Evolutionary conservation across 2,113 vertebrate genomes (phyloP), one percentile per base, ranked within the genome.

Genomic region (Oncorhynchus masou): DNA sequence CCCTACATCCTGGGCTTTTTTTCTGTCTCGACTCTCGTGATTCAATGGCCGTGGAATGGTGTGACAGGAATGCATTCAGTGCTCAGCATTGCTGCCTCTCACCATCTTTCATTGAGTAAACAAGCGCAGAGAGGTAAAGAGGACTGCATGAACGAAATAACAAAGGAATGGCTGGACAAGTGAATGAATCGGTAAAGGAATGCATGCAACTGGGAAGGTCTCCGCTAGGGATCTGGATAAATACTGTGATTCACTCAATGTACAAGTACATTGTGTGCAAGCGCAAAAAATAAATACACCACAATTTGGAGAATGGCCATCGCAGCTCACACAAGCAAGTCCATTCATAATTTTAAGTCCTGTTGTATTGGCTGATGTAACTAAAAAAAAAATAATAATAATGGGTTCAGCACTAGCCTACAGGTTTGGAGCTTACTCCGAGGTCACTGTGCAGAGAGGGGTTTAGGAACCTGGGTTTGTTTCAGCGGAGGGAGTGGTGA

Each of bases 1-100:
- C 39, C 39, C 8, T 9, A 39, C 75, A 84, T 83, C 34, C 73
- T 80, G 73, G 66, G 71, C 68, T 77, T 78, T 59, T 78, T 67
- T 70, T 31, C 70, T 85, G 77, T 84, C 83, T 86, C 74, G 82
- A 62, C 74, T 82, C 34, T 54, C 66, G 78, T 77, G 77, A 83
- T 84, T 87, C 78, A 89, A 88, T 84, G 84, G 83, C 69, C 70
- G 57, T 79, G 83, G 76, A 84, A 78, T 81, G 78, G 81, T 74
- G 81, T 89, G 85, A 86, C 85, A 86, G 87, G 86, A 91, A 92
- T 90, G 81, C 24, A 70, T 75, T 86, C 79, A 77, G 70, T 82
- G 77, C 73, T 72, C 31, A 15, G 64, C 9, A 8, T 8, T 39
- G 62, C 74, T 74, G 80, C 71, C 73, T 80, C 70, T 84, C 70